Conservation (phyloP, 2,113 vertebrate species). For the Spizaetus ornatus region DNA sequence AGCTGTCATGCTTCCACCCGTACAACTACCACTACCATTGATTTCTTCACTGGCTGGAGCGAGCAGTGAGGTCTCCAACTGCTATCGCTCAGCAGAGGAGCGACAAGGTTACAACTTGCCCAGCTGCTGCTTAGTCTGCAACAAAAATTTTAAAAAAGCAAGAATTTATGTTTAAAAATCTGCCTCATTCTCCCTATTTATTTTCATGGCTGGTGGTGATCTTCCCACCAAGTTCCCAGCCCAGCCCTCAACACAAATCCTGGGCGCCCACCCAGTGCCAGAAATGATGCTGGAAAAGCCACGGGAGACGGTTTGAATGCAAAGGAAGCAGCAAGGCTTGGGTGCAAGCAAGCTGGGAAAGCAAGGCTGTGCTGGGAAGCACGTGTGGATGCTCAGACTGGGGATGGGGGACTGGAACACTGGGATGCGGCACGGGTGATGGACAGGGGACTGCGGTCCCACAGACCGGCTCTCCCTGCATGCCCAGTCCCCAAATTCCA, state of each 20-base stretch:
- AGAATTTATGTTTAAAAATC: rapidly evolving
- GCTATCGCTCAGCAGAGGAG: not conserved
- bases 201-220: not conserved
- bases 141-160: rapidly evolving
- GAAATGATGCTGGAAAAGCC: not conserved
- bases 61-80: rapidly evolving
- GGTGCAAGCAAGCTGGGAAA: not conserved
- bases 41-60: not conserved
- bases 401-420: not conserved
- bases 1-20: not conserved
- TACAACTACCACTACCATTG: not conserved
- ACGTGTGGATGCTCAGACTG: not conserved
- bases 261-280: not conserved
- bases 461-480: not conserved
- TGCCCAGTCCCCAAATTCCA: not conserved
- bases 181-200: not conserved
- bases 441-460: rapidly evolving
- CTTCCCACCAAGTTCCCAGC: not conserved
- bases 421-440: rapidly evolving
- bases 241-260: not conserved
- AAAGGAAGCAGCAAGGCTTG: not conserved
- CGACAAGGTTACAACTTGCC: not conserved
- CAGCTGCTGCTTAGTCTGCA: not conserved
- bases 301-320: rapidly evolving
- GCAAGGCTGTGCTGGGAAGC: not conserved